phyloP scores from a whole-genome alignment of 2,113 vertebrate genomes.

The Abramis brama region DNA sequence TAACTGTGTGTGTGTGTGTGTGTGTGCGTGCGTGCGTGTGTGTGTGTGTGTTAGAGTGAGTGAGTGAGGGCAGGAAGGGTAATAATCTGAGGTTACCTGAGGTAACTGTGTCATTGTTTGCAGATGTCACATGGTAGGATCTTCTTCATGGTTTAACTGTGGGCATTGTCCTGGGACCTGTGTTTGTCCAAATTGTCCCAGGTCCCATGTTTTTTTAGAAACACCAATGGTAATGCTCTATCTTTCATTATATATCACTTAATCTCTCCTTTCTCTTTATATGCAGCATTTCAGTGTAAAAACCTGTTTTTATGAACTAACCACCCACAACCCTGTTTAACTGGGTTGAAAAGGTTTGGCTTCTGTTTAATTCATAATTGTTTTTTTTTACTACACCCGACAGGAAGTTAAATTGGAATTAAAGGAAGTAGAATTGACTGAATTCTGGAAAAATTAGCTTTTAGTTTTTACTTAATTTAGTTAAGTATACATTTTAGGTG shows the following conservation, averaged over 20 bases:
- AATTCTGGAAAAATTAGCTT: too few species aligned
- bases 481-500: too few species aligned
- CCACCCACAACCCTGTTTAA: not conserved
- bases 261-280: not conserved
- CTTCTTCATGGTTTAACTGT: not conserved
- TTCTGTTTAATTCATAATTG: too few species aligned
- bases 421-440: not conserved
- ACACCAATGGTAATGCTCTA: not conserved
- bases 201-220: not conserved
- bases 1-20: not conserved
- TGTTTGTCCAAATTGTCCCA: too few species aligned
- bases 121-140: not conserved
- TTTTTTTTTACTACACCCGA: too few species aligned
- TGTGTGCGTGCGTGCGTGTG: too few species aligned
- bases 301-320: not conserved
- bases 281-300: not conserved
- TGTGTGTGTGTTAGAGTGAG: too few species aligned
- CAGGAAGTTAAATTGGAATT: not conserved
- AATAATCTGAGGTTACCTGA: slow-evolving; percentile 26
- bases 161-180: not conserved
- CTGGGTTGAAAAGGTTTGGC: not conserved
- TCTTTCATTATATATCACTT: not conserved
- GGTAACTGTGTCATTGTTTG: slow-evolving; percentile 3
- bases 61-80: not conserved
- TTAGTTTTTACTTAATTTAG: too few species aligned